These are phyloP conservation scores for Varanus komodoensis DNA, from an alignment of 2,113 vertebrate genomes.

Conservation along the genomic window DNA sequence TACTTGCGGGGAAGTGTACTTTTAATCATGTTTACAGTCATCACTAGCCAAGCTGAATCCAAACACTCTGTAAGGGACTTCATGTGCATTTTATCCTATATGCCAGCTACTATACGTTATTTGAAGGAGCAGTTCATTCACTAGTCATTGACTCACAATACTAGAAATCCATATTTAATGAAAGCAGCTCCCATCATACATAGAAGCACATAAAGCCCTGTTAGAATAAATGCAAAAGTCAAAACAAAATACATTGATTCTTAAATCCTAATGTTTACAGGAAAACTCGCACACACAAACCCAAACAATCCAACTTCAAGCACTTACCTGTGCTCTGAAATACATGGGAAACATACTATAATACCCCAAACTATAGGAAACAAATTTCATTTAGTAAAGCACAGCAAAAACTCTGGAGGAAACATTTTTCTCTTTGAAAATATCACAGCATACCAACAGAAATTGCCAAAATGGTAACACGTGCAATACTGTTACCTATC, in stretches of 20 bases:
- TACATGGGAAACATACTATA: constrained; percentile 46
- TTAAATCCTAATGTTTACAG: not conserved
- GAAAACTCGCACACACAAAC: not conserved
- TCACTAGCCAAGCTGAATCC: not conserved
- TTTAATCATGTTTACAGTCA: constrained; percentile 12
- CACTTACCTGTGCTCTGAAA: constrained; percentile 72
- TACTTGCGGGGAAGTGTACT: constrained; percentile 28
- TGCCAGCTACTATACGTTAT: not conserved
- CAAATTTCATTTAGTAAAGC: constrained; percentile 50
- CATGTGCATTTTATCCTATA: not conserved
- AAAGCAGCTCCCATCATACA: not conserved
- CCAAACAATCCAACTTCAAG: not conserved
- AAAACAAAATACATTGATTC: not conserved
- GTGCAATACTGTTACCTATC: constrained; percentile 85
- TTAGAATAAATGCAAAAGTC: not conserved
- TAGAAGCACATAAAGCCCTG: not conserved
- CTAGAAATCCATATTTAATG: not conserved
- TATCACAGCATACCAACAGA: constrained; percentile 73
- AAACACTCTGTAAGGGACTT: not conserved
- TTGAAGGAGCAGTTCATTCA: not conserved
- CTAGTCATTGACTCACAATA: not conserved
- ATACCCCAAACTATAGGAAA: constrained; percentile 43
- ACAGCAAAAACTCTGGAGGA: constrained; percentile 84
- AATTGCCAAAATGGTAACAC: constrained; percentile 69
- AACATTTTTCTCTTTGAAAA: constrained; percentile 65